Evolutionary conservation across 2,888 invertebrate genomes (phyloP), one percentile per base, ranked within the genome.

Genomic region (Cephus rjabovi): DNA sequence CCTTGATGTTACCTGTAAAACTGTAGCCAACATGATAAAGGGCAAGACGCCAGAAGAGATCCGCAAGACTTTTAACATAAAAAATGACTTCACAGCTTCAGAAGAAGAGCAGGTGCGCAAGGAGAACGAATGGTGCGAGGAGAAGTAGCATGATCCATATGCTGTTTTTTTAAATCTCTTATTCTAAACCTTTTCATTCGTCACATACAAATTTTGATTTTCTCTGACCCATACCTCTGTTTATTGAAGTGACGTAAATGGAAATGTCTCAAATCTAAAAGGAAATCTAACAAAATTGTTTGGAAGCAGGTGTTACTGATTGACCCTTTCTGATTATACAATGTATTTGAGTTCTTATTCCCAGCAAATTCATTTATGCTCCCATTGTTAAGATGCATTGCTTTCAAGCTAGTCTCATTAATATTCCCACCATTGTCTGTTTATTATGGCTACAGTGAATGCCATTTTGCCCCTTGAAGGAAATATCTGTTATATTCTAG

Each of bases 31-130:
- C 91, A 98, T 99, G 98, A 98, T 99, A 87, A 98, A 98, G 91
- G 98, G 98, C 23, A 99, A 98, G 90, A 97, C 98, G n/a, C 98
- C 98, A 0, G 98, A 98, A 88, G 98, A 98, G 91, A 98, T 98
- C 81, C 95, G 99, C 12, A 98, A 98, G 91, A 98, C 98, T 0
- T 99, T 99, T 91, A 98, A 98, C 90, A 98, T 99, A 81, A 98
- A 98, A 92, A 98, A 98, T 92, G 98, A 98, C 91, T 98, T 98
- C 86, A 96, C 97, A 11, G 97, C 98, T 3, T 96, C 97, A 69
- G 99, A 99, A 91, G 99, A 99, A 92, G 99, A 99, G 87, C 98
- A 98, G 93, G 98, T 98, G n/a, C 96, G 97, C 87, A 98, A 97
- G 90, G 98, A 98, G 90, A 98, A 98, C 91, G 98, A 98, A 89